Percentiles rank a stretch among this genome's conserved stretches.
Evolutionary conservation across 2,888 invertebrate genomes (phyloP).

Genomic region (Acrocyrtus sp.): DNA sequence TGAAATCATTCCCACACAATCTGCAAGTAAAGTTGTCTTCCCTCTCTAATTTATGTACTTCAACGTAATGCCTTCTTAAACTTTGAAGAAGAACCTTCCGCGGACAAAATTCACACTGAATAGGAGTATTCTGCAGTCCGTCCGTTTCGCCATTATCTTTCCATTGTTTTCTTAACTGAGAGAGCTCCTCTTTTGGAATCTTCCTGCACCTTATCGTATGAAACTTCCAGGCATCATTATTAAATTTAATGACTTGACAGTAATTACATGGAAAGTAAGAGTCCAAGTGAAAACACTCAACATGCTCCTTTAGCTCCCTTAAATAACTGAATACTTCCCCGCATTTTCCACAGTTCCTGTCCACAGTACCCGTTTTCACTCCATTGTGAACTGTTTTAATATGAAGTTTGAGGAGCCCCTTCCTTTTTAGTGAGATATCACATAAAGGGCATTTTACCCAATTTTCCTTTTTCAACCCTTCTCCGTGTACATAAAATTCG

Average conservation of each 20-base stretch:
- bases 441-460: constrained; percentile 14
- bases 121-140: not conserved
- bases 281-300: constrained; percentile 1
- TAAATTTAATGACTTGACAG: constrained; percentile 3
- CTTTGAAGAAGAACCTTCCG: not conserved
- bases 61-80: constrained; percentile 19
- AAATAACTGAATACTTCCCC: not conserved
- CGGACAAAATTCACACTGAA: constrained; percentile 15
- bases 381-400: constrained; percentile 2
- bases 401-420: constrained; percentile 1
- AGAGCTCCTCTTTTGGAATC: too few relatives aligned
- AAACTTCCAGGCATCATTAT: constrained; percentile 7
- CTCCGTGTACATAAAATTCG: constrained; percentile 19
- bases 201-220: constrained; percentile 12
- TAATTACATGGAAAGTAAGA: constrained; percentile 23
- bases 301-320: not conserved
- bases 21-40: constrained; percentile 16
- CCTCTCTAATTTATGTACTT: constrained; percentile 18
- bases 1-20: constrained; percentile 13
- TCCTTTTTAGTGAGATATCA: constrained; percentile 13
- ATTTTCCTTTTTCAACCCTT: constrained; percentile 15
- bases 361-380: not conserved
- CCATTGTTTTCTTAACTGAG: not conserved
- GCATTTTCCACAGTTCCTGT: constrained; percentile 15
- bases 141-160: not conserved